Percentiles rank a stretch among this genome's conserved stretches.
phyloP scores from a whole-genome alignment of 2,888 invertebrate genomes.

The Corbicula japonica region DNA sequence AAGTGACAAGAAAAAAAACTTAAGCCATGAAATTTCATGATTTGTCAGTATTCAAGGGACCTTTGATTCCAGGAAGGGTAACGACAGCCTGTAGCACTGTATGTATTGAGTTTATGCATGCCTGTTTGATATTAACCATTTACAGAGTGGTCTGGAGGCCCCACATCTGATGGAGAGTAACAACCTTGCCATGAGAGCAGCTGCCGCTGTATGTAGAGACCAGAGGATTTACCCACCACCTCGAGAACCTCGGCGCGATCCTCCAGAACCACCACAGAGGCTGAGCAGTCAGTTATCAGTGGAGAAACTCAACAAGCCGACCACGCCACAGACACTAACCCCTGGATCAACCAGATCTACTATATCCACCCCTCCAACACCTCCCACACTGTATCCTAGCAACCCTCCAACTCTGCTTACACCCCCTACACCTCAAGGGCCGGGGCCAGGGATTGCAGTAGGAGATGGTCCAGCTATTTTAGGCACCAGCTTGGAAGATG shows the following conservation, averaged over 20 bases:
- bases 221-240: slow-evolving; percentile 25
- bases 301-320: slow-evolving; percentile 28
- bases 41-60: too few relatives aligned
- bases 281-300: slow-evolving; percentile 52
- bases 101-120: slow-evolving; percentile 58
- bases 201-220: slow-evolving; percentile 35
- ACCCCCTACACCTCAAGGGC: slow-evolving; percentile 68
- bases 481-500: slow-evolving; percentile 74
- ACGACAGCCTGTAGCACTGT: too few relatives aligned
- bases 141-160: slow-evolving; percentile 56
- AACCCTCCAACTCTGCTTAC: slow-evolving; percentile 67
- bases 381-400: slow-evolving; percentile 59
- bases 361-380: slow-evolving; percentile 50
- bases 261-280: slow-evolving; percentile 57
- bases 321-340: slow-evolving; percentile 28
- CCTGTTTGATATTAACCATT: slow-evolving; percentile 47
- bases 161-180: slow-evolving; percentile 51
- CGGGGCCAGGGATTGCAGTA: slow-evolving; percentile 54
- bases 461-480: slow-evolving; percentile 35
- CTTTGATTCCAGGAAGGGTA: too few relatives aligned
- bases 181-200: slow-evolving; percentile 50
- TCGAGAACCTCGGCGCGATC: slow-evolving; percentile 30
- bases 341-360: slow-evolving; percentile 30
- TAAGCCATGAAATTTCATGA: too few relatives aligned
- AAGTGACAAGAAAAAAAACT: too few relatives aligned